Conservation (phyloP, 2,113 vertebrate species). For the Coracopsis vasa region DNA sequence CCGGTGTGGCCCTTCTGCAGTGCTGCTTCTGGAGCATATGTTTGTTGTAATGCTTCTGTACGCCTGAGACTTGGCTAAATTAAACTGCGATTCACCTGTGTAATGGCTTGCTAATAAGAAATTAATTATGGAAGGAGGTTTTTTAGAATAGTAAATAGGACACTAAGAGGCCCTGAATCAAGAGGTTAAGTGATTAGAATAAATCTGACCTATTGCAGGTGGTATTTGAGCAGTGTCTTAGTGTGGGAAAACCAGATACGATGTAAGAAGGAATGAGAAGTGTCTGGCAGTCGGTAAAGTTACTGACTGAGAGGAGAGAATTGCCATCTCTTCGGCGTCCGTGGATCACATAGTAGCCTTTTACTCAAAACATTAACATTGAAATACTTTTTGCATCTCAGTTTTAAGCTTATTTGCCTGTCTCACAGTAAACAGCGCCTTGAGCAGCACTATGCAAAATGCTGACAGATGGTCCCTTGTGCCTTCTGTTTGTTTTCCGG, state of each 20-base stretch:
- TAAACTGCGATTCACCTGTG: rapidly evolving
- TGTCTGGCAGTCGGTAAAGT: background rate
- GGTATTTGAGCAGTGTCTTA: background rate
- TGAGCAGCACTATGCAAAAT: background rate
- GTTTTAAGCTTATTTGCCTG: background rate
- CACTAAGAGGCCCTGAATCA: background rate
- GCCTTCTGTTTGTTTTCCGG: background rate
- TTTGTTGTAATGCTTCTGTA: rapidly evolving
- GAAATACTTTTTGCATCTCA: background rate
- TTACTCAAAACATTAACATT: rapidly evolving
- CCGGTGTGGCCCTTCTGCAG: background rate
- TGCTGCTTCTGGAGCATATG: rapidly evolving
- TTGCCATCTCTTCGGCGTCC: background rate
- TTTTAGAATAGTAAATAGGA: background rate
- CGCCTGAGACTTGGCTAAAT: background rate
- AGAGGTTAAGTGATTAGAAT: background rate
- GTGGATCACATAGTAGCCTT: rapidly evolving
- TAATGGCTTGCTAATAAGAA: background rate
- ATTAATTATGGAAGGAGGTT: background rate
- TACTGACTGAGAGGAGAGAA: background rate
- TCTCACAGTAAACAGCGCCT: background rate
- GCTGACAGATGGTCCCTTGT: rapidly evolving
- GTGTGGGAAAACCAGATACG: background rate
- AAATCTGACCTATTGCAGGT: rapidly evolving
- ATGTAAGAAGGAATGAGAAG: background rate